phyloP scores from a whole-genome alignment of 2,888 invertebrate species.

The Lamellibrachia columna region DNA sequence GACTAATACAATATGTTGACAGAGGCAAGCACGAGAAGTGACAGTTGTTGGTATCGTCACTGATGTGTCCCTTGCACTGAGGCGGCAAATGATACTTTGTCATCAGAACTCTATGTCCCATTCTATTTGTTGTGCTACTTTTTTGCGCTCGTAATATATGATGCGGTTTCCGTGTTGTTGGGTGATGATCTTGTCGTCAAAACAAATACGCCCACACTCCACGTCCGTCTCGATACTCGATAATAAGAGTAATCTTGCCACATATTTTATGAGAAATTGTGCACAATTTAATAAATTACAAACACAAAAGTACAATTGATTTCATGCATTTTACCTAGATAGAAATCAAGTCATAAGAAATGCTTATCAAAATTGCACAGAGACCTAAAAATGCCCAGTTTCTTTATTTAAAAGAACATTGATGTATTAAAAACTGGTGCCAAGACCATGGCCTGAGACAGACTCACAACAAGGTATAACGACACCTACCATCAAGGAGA shows the following conservation, averaged over 20 bases:
- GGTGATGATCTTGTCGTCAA: slow-evolving; percentile 73
- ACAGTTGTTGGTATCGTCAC: background rate
- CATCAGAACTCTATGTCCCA: slow-evolving; percentile 76
- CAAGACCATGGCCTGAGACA: too few relatives aligned
- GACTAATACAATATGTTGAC: background rate
- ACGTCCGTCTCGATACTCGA: slow-evolving; percentile 79
- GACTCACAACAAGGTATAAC: background rate
- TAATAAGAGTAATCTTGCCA: too few relatives aligned
- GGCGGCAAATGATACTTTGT: background rate
- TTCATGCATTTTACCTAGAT: too few relatives aligned
- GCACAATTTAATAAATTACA: too few relatives aligned
- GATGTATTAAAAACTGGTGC: background rate
- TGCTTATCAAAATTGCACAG: too few relatives aligned
- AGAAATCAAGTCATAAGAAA: too few relatives aligned
- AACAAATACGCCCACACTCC: slow-evolving; percentile 85
- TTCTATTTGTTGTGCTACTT: slow-evolving; percentile 73
- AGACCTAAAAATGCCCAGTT: background rate
- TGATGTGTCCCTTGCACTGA: background rate
- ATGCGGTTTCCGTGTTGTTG: slow-evolving; percentile 82
- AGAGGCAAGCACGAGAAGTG: background rate
- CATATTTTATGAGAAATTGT: too few relatives aligned
- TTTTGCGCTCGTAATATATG: slow-evolving; percentile 78
- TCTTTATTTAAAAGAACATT: background rate
- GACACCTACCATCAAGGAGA: slow-evolving; percentile 74
- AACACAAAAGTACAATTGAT: too few relatives aligned